A percentile compares a stretch with the other conserved stretches of the same genome.
Conservation (phyloP, 2,888 invertebrate genomes). For the Agriopis marginaria region DNA sequence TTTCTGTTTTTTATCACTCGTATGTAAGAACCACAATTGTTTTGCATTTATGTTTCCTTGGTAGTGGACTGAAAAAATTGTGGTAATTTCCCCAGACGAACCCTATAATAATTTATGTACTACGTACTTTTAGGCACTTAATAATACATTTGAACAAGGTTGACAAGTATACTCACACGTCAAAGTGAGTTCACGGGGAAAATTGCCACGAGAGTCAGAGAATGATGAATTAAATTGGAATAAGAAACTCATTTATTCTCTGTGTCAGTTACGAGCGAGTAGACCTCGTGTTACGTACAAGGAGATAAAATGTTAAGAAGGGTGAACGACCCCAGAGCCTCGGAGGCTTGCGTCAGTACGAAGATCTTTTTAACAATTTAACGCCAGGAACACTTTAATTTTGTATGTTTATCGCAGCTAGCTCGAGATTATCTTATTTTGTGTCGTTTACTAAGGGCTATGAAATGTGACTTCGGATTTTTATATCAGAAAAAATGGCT, state of each 20-base stretch:
- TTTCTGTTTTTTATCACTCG: too few species aligned
- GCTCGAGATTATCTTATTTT: conserved; percentile 16
- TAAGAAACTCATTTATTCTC: conserved; percentile 33
- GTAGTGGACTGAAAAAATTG: too few species aligned
- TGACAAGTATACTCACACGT: neutral
- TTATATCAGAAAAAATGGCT: too few species aligned
- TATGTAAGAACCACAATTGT: too few species aligned
- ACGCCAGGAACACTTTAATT: conserved; percentile 22
- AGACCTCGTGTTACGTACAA: conserved; percentile 28
- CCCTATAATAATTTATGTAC: too few species aligned
- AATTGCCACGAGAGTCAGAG: conserved; percentile 34
- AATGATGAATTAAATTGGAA: conserved; percentile 42
- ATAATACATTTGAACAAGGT: neutral
- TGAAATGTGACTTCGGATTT: too few species aligned
- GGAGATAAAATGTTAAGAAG: conserved; percentile 27
- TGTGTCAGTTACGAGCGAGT: conserved; percentile 33
- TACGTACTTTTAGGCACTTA: neutral
- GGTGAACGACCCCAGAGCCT: conserved; percentile 21
- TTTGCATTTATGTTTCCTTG: too few species aligned
- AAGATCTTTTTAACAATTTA: conserved; percentile 28
- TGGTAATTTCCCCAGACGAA: too few species aligned
- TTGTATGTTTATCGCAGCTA: conserved; percentile 23
- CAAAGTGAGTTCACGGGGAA: conserved; percentile 20
- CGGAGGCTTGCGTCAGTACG: conserved; percentile 17
- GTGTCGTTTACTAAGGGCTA: neutral